Base-by-base conservation (phyloP, 2,113 vertebrate species). In the Chionis minor region DNA sequence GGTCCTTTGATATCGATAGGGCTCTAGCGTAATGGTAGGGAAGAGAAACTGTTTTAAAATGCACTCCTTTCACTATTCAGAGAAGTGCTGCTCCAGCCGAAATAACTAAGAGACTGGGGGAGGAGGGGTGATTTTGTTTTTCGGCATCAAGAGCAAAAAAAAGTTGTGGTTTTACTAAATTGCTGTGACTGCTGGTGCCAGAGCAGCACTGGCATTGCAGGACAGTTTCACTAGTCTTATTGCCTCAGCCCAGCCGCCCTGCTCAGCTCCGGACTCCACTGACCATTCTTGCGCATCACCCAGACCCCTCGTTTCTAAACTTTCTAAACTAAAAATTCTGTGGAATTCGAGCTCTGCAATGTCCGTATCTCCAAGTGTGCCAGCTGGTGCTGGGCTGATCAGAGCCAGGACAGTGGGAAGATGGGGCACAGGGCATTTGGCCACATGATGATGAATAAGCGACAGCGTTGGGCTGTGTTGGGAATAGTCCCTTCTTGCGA, bases 31-130 rank as follows among this genome's bases (percentile, higher is more conserved):
- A n/a, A 10, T 58, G 81, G 72, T n/a, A 77, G 42, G 61, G 55
- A 89, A 92, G 69, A 86, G 13, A 86, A 92, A 74, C 56, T 63
- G 14, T 88, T 86, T 94, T 63, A 44, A 94, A 91, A 79, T 12
- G 61, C 38, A 55, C 22, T 81, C n/a, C 38, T 72, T 84, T 61
- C 84, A 73, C 67, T 94, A 52, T 61, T 62, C 69, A 66, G 62
- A 52, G 35, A 67, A 92, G 56, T 51, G 73, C 73, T 84, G 79
- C 38, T 92, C 45, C 81, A 84, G 69, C 81, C 80, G 78, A 92
- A 91, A 81, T 40, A 89, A 70, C 69, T 32, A 24, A 19, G 23
- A 26, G 38, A 67, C 6, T 75, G 47, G 44, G 59, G 38, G 38
- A 87, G 44, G 20, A 38, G 9, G 15, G n/a, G 33, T 81, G 15